Evolutionary conservation across 2,888 invertebrate species (phyloP).

Genomic region (Theretra japonica): DNA sequence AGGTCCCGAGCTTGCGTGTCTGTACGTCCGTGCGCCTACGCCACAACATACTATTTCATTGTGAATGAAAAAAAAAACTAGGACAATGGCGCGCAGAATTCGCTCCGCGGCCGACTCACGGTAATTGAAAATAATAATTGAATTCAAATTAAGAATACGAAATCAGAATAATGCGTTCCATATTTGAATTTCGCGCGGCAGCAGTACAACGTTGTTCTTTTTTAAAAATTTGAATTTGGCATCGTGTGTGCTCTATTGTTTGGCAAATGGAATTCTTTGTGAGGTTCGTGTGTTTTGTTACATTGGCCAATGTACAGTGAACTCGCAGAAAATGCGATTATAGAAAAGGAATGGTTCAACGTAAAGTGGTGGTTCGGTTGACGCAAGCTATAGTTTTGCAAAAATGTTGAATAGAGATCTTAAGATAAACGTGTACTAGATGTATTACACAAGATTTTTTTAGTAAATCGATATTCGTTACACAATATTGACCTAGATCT

Average conservation of each 20-base stretch:
- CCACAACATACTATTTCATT: constrained; percentile 22
- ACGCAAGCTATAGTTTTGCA: constrained; percentile 38
- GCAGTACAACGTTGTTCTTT: constrained; percentile 62
- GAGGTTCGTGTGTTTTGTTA: constrained; percentile 62
- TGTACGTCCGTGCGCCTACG: constrained; percentile 24
- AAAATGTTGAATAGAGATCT: constrained; percentile 39
- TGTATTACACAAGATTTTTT: constrained; percentile 37
- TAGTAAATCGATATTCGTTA: constrained; percentile 40
- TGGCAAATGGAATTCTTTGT: constrained; percentile 78
- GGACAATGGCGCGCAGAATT: constrained; percentile 64
- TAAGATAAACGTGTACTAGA: constrained; percentile 35
- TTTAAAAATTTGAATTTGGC: constrained; percentile 78
- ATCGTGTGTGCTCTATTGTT: constrained; percentile 82
- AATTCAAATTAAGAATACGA: constrained; percentile 78
- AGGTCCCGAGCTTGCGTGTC: constrained; percentile 15
- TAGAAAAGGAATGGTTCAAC: constrained; percentile 36
- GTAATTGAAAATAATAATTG: constrained; percentile 82
- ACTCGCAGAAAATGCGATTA: constrained; percentile 59
- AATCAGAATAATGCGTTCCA: constrained; percentile 77
- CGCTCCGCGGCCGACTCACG: constrained; percentile 63
- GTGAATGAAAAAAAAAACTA: constrained; percentile 57
- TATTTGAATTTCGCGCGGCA: constrained; percentile 74
- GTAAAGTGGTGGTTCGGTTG: constrained; percentile 33
- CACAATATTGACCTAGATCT: constrained; percentile 48
- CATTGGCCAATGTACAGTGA: constrained; percentile 54